Evolutionary conservation across 2,888 invertebrate genomes (phyloP), one percentile per base, ranked within the genome.

Genomic region (Meganola albula): DNA sequence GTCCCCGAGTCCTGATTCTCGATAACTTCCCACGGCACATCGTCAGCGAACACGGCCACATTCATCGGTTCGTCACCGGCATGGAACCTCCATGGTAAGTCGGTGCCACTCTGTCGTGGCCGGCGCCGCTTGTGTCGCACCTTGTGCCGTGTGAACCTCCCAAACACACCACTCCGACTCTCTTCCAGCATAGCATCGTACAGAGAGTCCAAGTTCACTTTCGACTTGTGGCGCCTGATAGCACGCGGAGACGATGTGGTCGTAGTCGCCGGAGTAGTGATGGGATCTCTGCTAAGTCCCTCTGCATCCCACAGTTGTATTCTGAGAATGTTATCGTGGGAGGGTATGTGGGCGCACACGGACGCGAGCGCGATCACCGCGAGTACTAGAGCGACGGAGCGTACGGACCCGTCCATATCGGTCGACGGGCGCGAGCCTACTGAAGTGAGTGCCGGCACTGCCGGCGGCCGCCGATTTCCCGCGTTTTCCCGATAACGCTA

Each of bases 71-170:
- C 70, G 53, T 82, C 74, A 45, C 88, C 88, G 49, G 75, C 63
- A 57, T 87, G 87, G 68, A 87, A 87, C 70, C 86, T 76, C 88
- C 88, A 87, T 44, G 83, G 87, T 43, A 74, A 62, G 24, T 80
- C 78, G 12, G 63, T 58, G 16, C 74, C 74, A 44, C 64, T 70
- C 52, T 78, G 74, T 48, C 84, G 65, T 3, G 83, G 68, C 63
- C 83, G 69, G 34, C 85, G 76, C 47, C 87, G 62, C 82, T 85
- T 85, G 42, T 85, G 85, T 46, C 85, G 59, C 29, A 84, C 85
- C 63, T 74, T 74, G 37, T 85, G 85, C 37, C 82, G 64, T 18
- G 82, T 78, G 50, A 76, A 82, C 47, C 82, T 64, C 14, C 74
- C 73, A 31, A 68, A 68, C 5, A 71, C 74, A 10, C 70, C 72